Conservation (phyloP, 2,113 vertebrate genomes). For the Oxyura jamaicensis region DNA sequence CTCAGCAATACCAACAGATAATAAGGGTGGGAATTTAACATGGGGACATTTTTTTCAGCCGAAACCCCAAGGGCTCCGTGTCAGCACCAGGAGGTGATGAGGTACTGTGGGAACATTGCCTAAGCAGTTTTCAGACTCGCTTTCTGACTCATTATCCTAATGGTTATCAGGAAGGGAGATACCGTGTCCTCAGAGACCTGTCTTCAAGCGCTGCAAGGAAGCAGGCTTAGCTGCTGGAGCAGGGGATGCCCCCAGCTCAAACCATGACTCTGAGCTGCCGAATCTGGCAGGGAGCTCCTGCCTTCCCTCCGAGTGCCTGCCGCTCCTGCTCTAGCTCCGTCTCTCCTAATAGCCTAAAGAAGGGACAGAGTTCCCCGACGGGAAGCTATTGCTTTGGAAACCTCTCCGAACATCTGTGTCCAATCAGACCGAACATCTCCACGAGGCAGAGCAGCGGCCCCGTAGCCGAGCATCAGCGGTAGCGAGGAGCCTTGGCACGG, state of each 20-base stretch:
- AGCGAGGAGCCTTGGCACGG: background rate
- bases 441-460: background rate
- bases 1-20: background rate
- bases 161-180: background rate
- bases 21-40: background rate
- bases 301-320: background rate
- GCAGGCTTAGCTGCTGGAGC: background rate
- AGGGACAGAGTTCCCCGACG: background rate
- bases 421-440: background rate
- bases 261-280: rapidly evolving
- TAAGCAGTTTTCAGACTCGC: background rate
- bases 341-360: background rate
- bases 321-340: background rate
- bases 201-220: background rate
- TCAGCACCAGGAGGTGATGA: background rate
- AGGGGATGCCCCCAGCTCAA: background rate
- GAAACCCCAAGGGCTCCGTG: background rate
- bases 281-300: background rate
- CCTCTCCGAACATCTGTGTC: conserved; percentile 18
- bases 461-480: background rate
- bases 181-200: background rate
- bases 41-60: background rate
- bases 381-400: conserved; percentile 40
- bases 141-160: background rate
- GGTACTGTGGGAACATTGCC: background rate